These are phyloP conservation scores for Pampusana beccarii DNA, from an alignment of 2,113 vertebrate genomes.

Conservation along the genomic window DNA sequence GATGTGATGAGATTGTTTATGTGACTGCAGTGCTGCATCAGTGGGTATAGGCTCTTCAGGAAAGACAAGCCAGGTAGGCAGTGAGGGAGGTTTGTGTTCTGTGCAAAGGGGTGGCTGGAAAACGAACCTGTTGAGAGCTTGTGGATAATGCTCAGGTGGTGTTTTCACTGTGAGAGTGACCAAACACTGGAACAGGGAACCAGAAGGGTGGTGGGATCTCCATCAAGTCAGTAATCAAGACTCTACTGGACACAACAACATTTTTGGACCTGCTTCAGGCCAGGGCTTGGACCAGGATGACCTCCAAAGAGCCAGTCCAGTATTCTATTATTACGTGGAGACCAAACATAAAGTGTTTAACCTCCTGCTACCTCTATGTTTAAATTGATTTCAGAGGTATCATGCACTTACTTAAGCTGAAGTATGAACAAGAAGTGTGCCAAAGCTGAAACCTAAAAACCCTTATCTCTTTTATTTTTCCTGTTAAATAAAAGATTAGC, in stretches of 20 bases:
- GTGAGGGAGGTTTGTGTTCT: neutral
- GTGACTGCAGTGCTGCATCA: neutral
- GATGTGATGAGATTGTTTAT: neutral
- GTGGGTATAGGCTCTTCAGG: neutral
- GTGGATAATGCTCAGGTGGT: neutral
- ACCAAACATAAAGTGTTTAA: neutral
- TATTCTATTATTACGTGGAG: neutral
- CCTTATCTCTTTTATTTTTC: neutral
- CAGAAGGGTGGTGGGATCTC: neutral
- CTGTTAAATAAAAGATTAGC: neutral
- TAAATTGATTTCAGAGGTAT: neutral
- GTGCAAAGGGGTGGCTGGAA: fast-evolving
- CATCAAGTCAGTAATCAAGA: neutral
- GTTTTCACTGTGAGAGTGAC: neutral
- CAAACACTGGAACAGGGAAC: neutral
- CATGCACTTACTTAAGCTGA: neutral
- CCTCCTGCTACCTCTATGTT: neutral
- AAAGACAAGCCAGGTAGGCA: neutral
- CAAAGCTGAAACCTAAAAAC: neutral
- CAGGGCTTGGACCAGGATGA: neutral
- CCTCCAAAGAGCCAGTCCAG: neutral
- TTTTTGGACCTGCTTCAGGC: neutral
- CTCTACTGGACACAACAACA: too few species aligned
- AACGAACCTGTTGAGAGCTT: neutral
- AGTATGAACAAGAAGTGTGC: neutral